Evolutionary conservation across 2,888 invertebrate species (phyloP).

Genomic region (Dusona sp.): DNA sequence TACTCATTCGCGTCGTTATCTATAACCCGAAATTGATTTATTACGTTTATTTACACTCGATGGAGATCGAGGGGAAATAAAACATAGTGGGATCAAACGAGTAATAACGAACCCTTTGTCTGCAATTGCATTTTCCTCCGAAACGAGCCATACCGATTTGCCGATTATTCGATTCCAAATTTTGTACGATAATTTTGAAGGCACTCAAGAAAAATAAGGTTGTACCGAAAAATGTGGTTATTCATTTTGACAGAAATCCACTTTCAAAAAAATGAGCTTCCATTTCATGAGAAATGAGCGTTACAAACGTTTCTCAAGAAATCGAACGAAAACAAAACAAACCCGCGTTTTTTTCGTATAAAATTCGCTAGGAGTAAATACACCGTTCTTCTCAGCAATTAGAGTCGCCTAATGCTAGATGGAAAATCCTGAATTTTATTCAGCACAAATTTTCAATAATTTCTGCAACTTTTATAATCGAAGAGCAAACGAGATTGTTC

Average conservation of each 20-base stretch:
- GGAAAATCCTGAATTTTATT: background rate
- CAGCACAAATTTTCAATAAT: background rate
- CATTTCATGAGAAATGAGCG: too few relatives aligned
- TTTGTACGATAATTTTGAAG: constrained; percentile 12
- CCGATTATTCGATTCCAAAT: constrained; percentile 12
- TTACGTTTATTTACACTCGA: constrained; percentile 4
- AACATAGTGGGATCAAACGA: background rate
- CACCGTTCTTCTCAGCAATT: background rate
- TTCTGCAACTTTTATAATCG: background rate
- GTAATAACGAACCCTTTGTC: constrained; percentile 58
- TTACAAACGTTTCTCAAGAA: background rate
- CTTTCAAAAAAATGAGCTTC: background rate
- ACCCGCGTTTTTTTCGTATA: background rate
- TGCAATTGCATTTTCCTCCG: constrained; percentile 74
- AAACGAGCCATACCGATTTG: constrained; percentile 69
- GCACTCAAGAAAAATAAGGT: constrained; percentile 6
- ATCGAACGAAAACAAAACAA: background rate
- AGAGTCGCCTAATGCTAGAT: background rate
- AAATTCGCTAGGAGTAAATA: background rate
- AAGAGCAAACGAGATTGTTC: background rate
- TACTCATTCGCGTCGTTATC: background rate
- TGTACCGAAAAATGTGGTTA: background rate
- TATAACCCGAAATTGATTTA: constrained; percentile 3
- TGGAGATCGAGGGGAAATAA: background rate
- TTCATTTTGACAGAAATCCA: constrained; percentile 18